phyloP scores from a whole-genome alignment of 1,140 invertebrate species.

The Zaprionus tsacasi region DNA sequence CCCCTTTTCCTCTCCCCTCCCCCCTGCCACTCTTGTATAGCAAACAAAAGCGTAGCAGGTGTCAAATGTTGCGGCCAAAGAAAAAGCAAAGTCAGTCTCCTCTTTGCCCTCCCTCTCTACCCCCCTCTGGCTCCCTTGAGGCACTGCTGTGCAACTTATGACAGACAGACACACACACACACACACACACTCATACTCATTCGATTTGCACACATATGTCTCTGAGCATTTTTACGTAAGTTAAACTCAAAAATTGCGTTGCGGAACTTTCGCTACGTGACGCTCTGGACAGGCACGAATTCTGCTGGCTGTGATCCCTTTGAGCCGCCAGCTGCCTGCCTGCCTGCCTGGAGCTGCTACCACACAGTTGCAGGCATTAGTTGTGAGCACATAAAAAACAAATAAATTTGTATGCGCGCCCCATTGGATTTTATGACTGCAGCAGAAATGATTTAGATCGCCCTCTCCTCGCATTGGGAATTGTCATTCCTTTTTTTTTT shows the following conservation, averaged over 20 bases:
- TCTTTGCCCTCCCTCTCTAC: neutral
- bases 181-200: constrained; percentile 32
- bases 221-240: constrained; percentile 50
- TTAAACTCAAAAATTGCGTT: constrained; percentile 72
- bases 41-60: constrained; percentile 68
- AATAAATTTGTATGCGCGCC: constrained; percentile 79
- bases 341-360: constrained; percentile 30
- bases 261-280: constrained; percentile 77
- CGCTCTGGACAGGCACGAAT: constrained; percentile 63
- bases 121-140: neutral
- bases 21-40: neutral
- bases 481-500: constrained; percentile 21
- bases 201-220: constrained; percentile 72
- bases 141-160: constrained; percentile 55
- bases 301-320: constrained; percentile 11
- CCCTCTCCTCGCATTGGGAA: constrained; percentile 10
- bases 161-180: constrained; percentile 43
- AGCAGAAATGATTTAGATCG: constrained; percentile 74
- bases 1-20: neutral
- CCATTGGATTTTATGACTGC: constrained; percentile 80
- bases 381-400: constrained; percentile 79
- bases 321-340: constrained; percentile 56
- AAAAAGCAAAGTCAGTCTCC: constrained; percentile 56
- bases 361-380: constrained; percentile 52
- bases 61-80: constrained; percentile 76